Conservation (phyloP, 1,140 invertebrate genomes). For the Calephelis nemesis region DNA sequence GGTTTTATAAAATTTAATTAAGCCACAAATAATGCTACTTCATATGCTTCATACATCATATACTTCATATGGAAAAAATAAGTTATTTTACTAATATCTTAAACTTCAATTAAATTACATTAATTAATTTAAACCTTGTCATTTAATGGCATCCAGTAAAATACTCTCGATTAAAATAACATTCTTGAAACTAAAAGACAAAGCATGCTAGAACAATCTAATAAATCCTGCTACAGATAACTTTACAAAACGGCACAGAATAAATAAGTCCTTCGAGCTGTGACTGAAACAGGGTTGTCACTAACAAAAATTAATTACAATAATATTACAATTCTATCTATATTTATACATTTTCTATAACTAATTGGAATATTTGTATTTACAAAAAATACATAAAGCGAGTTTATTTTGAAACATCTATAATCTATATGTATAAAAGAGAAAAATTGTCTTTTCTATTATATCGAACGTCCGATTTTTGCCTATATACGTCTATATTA, state of each 20-base stretch:
- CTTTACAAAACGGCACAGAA: slow-evolving; percentile 30
- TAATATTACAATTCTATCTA: slow-evolving; percentile 52
- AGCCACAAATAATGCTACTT: slow-evolving; percentile 6
- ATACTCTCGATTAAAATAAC: slow-evolving; percentile 10
- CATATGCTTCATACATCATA: background rate
- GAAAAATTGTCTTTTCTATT: slow-evolving; percentile 51
- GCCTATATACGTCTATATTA: background rate
- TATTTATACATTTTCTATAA: slow-evolving; percentile 67
- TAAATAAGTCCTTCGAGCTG: slow-evolving; percentile 37
- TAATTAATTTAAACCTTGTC: slow-evolving; percentile 18
- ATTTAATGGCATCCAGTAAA: slow-evolving; percentile 15
- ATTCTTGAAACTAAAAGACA: slow-evolving; percentile 3
- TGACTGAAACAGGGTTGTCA: slow-evolving; percentile 34
- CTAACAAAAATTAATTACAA: slow-evolving; percentile 56
- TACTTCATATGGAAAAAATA: background rate
- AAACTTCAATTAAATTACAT: slow-evolving; percentile 10
- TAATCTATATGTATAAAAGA: slow-evolving; percentile 30
- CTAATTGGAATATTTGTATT: slow-evolving; percentile 71
- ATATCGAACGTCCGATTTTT: background rate
- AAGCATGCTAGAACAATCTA: slow-evolving; percentile 10
- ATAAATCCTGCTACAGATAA: slow-evolving; percentile 6
- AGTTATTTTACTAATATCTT: slow-evolving; percentile 2
- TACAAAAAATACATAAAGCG: slow-evolving; percentile 55
- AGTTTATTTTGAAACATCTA: slow-evolving; percentile 35
- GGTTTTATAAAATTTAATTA: background rate